Base-by-base conservation (phyloP, 2,888 invertebrate genomes). In the Erebia palarica region DNA sequence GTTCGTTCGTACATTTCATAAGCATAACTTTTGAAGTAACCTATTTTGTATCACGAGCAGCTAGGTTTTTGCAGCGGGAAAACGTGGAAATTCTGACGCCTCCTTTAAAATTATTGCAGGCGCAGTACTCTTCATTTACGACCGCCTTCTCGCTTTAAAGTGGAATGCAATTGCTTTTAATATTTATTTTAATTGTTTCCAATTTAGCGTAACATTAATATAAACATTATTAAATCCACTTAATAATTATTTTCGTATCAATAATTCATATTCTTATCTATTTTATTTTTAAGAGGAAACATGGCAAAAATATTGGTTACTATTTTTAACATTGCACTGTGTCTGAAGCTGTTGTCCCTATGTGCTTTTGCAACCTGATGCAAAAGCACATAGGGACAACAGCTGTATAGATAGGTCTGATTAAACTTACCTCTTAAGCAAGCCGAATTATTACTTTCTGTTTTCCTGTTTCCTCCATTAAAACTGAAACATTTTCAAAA, bases 121-220 rank as follows among this genome's bases (percentile, higher is more conserved):
- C 67, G 51, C 67, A 67, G 58, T 49, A 67, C 67, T 59, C 59
- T 67, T 59, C 67, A 59, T 67, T 67, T 67, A 49, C 67, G 16
- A 47, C 49, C 59, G n/a, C 57, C 16, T 53, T 67, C 18, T 59
- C 49, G 59, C 49, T 49, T 36, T 36, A 36, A 36, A 44, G 47
- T 57, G 42, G 44, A 59, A 67, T 67, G n/a, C 47, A 16, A 59
- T 49, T 58, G 59, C 59, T 16, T 67, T 58, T 66, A 21, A 58
- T 57, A 58, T 58, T 57, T 58, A 66, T 58, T 57, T 58, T 42
- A 66, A 66, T 44, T 66, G 65, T 66, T 21, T 58, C 44, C 57
- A 66, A 18, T 66, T 66, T 58, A 21, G 44, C 42, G 57, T 66
- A 16, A 4, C 58, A 21, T 58, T 18, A 57, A 66, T 58, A 18